Evolutionary conservation across 2,113 vertebrate species (phyloP), one percentile per base, ranked within the genome.

Genomic region (Suricata suricatta): DNA sequence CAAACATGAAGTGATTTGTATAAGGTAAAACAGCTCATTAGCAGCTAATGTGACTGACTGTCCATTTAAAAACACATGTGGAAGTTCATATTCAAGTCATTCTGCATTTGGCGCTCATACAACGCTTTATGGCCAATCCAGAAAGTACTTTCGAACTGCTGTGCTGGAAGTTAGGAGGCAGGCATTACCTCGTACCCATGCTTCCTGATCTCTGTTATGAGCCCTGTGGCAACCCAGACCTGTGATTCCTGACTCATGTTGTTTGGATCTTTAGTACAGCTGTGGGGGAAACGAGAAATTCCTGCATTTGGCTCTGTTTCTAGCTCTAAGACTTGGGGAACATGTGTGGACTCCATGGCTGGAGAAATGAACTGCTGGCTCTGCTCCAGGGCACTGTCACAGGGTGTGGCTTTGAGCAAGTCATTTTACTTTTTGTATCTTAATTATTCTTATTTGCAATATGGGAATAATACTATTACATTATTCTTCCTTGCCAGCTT

Each of bases 171-270:
- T 93, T 31, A 63, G 77, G n/a, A 29, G 44, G 7, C 0, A 0
- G 54, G 2, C 15, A 0, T 1, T 17, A 10, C 50, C 17, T 14
- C 14, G 5, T 4, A 21, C 7, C 5, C n/a, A 21, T 5, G 0
- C 29, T 17, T 33, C 14, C 14, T 35, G 2, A 9, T 54, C 71
- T 86, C 38, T n/a, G 3, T 29, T 33, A 25, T 25, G 44, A 80
- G 25, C 13, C 7, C 44, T 60, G 60, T 38, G 80, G 60, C 23
- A 15, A 4, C 1, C 19, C 14, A 17, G 83, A 29, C 15, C 15
- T 17, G 27, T 35, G 71, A 38, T 64, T 63, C 41, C 17, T 2
- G 63, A 85, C 13, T 79, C 29, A 14, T 11, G 16, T 17, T 17
- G 50, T 41, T 68, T 2, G 2, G 57, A 33, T 15, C 12, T 64